Evolutionary conservation across 2,797 vertebrate species (phyloP), one percentile per base, ranked within the genome.

Genomic region (Gymnothorax javanicus): DNA sequence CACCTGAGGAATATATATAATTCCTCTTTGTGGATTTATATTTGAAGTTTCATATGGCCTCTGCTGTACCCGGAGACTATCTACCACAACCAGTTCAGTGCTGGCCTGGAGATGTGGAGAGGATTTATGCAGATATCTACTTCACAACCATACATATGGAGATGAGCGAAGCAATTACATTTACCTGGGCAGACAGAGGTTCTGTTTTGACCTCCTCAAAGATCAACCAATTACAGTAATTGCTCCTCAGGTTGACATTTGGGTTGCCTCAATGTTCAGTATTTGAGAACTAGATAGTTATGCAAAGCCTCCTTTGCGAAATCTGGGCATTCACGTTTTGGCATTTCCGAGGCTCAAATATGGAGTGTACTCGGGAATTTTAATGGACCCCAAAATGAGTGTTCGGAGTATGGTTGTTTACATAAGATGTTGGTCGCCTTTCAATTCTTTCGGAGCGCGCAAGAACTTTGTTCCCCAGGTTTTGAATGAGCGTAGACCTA

Each of bases 41-140:
- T 69, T n/a, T 2, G 58, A 60, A 2, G 4, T 58, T 58, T 7
- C 12, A 7, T 59, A 33, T n/a, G 5, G 43, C 25, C 50, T 56
- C 27, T 27, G 43, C 33, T 25, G 23, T 59, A 60, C 54, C 23
- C n/a, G 25, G 33, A 52, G 56, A 43, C 15, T n/a, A 59, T 69
- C 85, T 59, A 54, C 73, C 69, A 33, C 43, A 86, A 58, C 59
- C 11, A 58, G 25, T 9, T 20, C 56, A 83, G 33, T 9, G 56
- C 20, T 15, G 69, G 86, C 82, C 58, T 20, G 67, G 82, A 58
- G 75, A 75, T 27, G 7, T 62, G 82, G 54, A 84, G 33, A 82
- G 33, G 82, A 84, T 13, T 43, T 12, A n/a, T 79, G 50, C 64
- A 15, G 27, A 58, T 69, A 73, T 54, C 86, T 15, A 23, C 86